Conservation (phyloP, 2,888 invertebrate genomes). For the Sepioteuthis lessoniana region DNA sequence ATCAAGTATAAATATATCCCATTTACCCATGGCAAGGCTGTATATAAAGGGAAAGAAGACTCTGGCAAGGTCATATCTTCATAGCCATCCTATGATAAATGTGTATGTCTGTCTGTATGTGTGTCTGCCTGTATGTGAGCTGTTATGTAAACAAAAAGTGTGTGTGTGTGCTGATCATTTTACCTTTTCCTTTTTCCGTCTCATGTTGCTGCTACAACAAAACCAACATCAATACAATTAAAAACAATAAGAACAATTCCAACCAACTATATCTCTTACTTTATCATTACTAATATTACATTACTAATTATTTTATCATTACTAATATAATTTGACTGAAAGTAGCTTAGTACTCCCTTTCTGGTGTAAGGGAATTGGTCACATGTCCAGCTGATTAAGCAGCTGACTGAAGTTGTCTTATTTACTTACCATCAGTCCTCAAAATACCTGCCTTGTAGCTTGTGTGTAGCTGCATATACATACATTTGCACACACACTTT, state of each 20-base stretch:
- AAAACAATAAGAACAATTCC: not conserved
- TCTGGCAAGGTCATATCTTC: slow-evolving; percentile 71
- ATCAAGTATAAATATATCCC: slow-evolving; percentile 99
- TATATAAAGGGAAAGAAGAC: slow-evolving; percentile 80
- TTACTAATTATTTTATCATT: too few species aligned
- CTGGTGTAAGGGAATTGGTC: not conserved
- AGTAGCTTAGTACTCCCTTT: not conserved
- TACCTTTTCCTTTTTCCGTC: not conserved
- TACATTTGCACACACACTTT: not conserved
- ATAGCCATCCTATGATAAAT: slow-evolving; percentile 50
- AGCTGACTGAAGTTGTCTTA: not conserved
- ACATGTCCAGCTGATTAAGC: not conserved
- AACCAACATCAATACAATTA: not conserved
- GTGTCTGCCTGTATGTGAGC: not conserved
- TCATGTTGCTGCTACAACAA: slow-evolving; percentile 23
- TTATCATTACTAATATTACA: too few species aligned
- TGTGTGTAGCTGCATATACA: not conserved
- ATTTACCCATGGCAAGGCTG: slow-evolving; percentile 97
- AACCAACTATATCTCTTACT: not conserved
- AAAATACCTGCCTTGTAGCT: not conserved
- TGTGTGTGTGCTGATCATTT: slow-evolving; percentile 34
- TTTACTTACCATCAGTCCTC: not conserved
- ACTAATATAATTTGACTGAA: not conserved
- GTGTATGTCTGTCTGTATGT: slow-evolving; percentile 43
- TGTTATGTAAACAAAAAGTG: not conserved